Conservation (phyloP, 2,113 vertebrate species). For the Porphyrio hochstetteri region DNA sequence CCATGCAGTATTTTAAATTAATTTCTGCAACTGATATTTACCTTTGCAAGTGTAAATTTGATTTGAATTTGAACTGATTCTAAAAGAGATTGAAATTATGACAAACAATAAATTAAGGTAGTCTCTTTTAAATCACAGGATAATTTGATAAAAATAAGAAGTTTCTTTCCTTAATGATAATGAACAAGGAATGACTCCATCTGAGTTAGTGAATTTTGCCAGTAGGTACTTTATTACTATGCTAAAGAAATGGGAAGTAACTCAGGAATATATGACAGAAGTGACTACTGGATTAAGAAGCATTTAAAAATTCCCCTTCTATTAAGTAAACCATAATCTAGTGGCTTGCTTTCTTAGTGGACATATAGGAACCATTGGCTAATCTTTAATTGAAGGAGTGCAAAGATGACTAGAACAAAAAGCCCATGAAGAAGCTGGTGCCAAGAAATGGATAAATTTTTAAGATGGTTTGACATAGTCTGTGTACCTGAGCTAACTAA, state of each 20-base stretch:
- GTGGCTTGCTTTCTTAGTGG: neutral
- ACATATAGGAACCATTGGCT: neutral
- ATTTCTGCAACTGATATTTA: neutral
- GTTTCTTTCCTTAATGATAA: neutral
- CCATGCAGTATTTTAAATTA: neutral
- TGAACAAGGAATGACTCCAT: neutral
- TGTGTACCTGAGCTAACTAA: neutral
- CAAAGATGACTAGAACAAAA: neutral
- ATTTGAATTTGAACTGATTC: neutral
- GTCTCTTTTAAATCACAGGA: neutral
- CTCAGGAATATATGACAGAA: neutral
- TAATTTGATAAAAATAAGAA: neutral
- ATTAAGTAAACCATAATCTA: neutral
- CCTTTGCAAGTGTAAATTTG: neutral
- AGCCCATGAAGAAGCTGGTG: neutral
- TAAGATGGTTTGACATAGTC: neutral
- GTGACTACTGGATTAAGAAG: neutral
- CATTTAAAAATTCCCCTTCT: neutral
- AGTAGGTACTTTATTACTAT: neutral
- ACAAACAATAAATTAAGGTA: neutral
- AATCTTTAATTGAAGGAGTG: neutral
- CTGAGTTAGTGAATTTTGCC: neutral
- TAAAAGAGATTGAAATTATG: neutral
- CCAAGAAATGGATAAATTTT: neutral
- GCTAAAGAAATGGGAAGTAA: slow-evolving; percentile 31